Base-by-base conservation (phyloP, 2,797 vertebrate genomes). In the Cyprinella venusta region DNA sequence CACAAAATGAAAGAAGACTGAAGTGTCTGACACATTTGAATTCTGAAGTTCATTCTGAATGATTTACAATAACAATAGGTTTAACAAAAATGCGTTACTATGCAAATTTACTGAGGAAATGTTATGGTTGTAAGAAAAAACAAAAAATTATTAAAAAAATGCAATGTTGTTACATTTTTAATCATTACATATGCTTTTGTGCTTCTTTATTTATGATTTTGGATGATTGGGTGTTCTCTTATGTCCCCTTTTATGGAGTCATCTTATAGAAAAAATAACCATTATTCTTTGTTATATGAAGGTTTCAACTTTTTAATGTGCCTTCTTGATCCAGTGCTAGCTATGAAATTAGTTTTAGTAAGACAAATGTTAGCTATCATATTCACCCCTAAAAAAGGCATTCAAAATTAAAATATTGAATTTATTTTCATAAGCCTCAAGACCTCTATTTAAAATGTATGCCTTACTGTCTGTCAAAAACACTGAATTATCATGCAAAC, bases 371-470 rank as follows among this genome's bases (percentile, higher is more conserved):
- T 50, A 6, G 48, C 16, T 48, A 48, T 48, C 45, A 48, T 15
- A 48, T 13, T 4, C 42, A 12, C 10, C 42, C 42, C 10, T 12
- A 45, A 45, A 59, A 74, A 76, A 64, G 38, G 38, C 42, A 6
- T 70, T 70, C n/a, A 18, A 24, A 2, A 45, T 70, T 9, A 4
- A 48, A 48, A 71, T 26, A 70, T 26, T 26, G 13, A 21, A 21
- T 72, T 16, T 36, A 52, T 48, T 52, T 68, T 71, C 59, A 72
- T 64, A 79, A 50, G 24, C 18, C 24, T 63, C 59, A 6, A 30
- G 24, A 63, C 24, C 24, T 30, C 18, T 33, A 30, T 87, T 87
- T 40, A 79, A 86, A 84, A 84, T 59, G 76, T 7, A 50, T 7
- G 48, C 16, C 48, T 48, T 50, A 6, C 16, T 50, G 6, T 76